phyloP scores from a whole-genome alignment of 2,113 vertebrate genomes.

The Indicator indicator region DNA sequence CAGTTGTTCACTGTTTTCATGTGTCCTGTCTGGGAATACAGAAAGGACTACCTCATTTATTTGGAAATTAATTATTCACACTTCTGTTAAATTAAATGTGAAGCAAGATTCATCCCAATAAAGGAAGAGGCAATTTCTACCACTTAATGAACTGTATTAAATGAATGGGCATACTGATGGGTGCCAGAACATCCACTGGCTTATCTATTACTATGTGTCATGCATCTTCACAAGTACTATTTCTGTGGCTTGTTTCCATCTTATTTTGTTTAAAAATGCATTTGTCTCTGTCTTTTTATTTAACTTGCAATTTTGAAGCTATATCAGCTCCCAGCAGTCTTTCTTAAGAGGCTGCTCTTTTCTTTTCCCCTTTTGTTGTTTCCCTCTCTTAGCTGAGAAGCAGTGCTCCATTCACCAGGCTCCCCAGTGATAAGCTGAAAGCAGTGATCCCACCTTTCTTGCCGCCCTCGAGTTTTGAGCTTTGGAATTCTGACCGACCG shows the following conservation, averaged over 20 bases:
- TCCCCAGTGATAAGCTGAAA: constrained; percentile 95
- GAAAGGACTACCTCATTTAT: not conserved
- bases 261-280: not conserved
- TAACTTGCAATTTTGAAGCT: not conserved
- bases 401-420: constrained; percentile 89
- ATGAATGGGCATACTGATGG: not conserved
- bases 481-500: constrained; percentile 91
- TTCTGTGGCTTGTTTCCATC: not conserved
- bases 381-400: constrained; percentile 79
- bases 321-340: not conserved
- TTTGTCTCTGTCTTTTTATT: not conserved
- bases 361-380: not conserved
- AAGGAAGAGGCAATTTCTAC: not conserved
- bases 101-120: not conserved
- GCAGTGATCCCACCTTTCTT: constrained; percentile 97
- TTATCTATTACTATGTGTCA: not conserved
- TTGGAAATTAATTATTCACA: not conserved
- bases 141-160: not conserved
- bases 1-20: not conserved
- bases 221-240: not conserved
- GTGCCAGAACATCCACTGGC: not conserved
- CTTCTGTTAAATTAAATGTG: not conserved
- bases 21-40: not conserved
- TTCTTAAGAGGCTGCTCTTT: constrained; percentile 20
- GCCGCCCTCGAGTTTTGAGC: constrained; percentile 95